These are phyloP conservation scores for Rhyzopertha dominica DNA, from an alignment of 1,140 invertebrate genomes.

Conservation along the genomic window DNA sequence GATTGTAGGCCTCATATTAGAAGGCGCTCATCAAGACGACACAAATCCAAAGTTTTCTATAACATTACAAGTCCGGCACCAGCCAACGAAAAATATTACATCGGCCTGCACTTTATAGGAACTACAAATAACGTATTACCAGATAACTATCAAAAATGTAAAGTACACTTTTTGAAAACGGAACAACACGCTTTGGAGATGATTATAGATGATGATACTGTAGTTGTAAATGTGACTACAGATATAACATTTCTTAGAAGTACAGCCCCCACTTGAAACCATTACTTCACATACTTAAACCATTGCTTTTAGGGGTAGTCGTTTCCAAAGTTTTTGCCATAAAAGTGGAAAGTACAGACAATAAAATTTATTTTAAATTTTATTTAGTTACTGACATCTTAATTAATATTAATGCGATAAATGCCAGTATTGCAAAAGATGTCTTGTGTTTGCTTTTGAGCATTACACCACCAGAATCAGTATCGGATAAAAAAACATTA, in stretches of 20 bases:
- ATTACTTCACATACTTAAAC: neutral
- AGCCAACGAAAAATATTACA: too few relatives aligned
- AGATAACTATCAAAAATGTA: slow-evolving; percentile 18
- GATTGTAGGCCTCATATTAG: too few relatives aligned
- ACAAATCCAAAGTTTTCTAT: too few relatives aligned
- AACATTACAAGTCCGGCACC: too few relatives aligned
- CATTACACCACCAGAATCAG: slow-evolving; percentile 27
- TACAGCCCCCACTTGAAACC: too few relatives aligned
- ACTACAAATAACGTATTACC: slow-evolving; percentile 23
- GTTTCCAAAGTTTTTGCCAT: slow-evolving; percentile 19
- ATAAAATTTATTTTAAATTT: slow-evolving; percentile 17
- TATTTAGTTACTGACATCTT: too few relatives aligned
- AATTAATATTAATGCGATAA: too few relatives aligned
- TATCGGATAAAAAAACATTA: slow-evolving; percentile 12
- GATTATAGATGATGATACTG: slow-evolving; percentile 19
- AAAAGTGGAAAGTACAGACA: slow-evolving; percentile 8
- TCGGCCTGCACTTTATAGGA: too few relatives aligned
- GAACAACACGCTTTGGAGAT: slow-evolving; percentile 13
- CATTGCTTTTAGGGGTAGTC: slow-evolving; percentile 17
- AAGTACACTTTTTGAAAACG: slow-evolving; percentile 8
- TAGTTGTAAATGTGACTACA: slow-evolving; percentile 15
- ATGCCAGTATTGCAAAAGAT: too few relatives aligned
- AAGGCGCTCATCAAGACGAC: too few relatives aligned
- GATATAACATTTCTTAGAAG: slow-evolving; percentile 21
- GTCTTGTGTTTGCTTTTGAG: too few relatives aligned